Evolutionary conservation across 2,797 vertebrate species (phyloP).

Genomic region (Synanceia verrucosa): DNA sequence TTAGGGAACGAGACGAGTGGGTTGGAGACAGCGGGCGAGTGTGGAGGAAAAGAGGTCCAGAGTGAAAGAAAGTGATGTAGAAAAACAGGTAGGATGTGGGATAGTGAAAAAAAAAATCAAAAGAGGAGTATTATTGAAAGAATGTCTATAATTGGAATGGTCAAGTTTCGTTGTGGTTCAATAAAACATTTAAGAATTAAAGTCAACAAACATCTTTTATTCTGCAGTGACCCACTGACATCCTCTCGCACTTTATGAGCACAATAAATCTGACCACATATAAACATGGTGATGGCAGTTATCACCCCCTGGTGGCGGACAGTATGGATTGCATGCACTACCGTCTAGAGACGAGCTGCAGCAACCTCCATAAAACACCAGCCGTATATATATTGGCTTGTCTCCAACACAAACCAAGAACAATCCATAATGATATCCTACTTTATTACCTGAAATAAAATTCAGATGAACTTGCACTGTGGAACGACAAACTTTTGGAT

Average conservation of each 20-base stretch:
- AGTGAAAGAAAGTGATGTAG: constrained; percentile 35
- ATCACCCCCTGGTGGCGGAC: constrained; percentile 70
- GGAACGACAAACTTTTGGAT: constrained; percentile 2
- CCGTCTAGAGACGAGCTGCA: neutral
- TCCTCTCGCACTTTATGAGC: constrained; percentile 26
- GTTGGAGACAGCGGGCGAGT: constrained; percentile 1
- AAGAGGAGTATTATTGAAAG: neutral
- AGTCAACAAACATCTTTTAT: constrained; percentile 17
- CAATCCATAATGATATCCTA: neutral
- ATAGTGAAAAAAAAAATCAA: neutral
- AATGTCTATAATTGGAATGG: neutral
- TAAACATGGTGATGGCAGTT: constrained; percentile 40
- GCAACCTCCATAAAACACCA: constrained; percentile 11
- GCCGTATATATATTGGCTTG: neutral
- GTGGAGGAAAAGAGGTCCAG: constrained; percentile 11
- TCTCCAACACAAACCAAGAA: neutral
- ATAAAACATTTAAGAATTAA: constrained; percentile 8
- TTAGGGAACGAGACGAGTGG: constrained; percentile 31
- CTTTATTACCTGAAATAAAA: constrained; percentile 3
- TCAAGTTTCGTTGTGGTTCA: constrained; percentile 4
- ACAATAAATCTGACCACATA: constrained; percentile 40
- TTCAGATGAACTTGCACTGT: neutral
- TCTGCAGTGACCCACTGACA: constrained; percentile 32
- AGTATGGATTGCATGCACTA: constrained; percentile 21
- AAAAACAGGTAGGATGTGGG: constrained; percentile 10